Evolutionary conservation across 2,888 invertebrate species (phyloP).

Genomic region (Pachymerium ferrugineum): DNA sequence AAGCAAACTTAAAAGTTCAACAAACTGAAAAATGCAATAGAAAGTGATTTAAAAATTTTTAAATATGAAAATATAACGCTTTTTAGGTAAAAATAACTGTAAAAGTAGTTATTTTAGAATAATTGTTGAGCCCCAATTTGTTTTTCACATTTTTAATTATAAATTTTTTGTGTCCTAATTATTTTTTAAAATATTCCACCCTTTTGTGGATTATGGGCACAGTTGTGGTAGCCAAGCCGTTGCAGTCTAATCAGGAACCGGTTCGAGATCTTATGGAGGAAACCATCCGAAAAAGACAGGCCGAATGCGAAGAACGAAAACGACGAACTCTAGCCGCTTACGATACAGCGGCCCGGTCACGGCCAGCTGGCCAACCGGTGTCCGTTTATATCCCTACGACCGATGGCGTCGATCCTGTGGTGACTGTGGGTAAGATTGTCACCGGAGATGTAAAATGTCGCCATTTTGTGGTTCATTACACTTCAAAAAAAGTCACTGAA

Average conservation of each 20-base stretch:
- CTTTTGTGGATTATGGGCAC: background rate
- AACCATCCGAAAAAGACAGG: slow-evolving; percentile 39
- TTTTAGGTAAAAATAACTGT: background rate
- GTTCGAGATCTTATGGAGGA: slow-evolving; percentile 39
- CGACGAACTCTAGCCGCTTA: slow-evolving; percentile 40
- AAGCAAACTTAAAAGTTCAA: too few species aligned
- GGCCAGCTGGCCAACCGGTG: slow-evolving; percentile 34
- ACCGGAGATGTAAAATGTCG: background rate
- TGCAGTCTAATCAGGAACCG: slow-evolving; percentile 28
- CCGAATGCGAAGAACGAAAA: slow-evolving; percentile 40
- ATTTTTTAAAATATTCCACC: background rate
- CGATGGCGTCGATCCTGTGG: slow-evolving; percentile 35
- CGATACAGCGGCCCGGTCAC: slow-evolving; percentile 38
- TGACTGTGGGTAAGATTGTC: slow-evolving; percentile 29
- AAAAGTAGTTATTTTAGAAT: background rate
- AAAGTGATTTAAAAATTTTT: background rate
- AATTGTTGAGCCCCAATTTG: background rate
- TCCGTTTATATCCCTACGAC: slow-evolving; percentile 35
- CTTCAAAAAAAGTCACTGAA: background rate
- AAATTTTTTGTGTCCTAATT: background rate
- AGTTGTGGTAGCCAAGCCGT: slow-evolving; percentile 5
- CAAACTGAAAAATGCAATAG: background rate
- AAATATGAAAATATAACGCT: too few species aligned
- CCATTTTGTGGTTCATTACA: background rate
- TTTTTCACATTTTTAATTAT: background rate